Evolutionary conservation across 2,797 vertebrate genomes (phyloP), one percentile per base, ranked within the genome.

Genomic region (Micropoecilia bifurca): DNA sequence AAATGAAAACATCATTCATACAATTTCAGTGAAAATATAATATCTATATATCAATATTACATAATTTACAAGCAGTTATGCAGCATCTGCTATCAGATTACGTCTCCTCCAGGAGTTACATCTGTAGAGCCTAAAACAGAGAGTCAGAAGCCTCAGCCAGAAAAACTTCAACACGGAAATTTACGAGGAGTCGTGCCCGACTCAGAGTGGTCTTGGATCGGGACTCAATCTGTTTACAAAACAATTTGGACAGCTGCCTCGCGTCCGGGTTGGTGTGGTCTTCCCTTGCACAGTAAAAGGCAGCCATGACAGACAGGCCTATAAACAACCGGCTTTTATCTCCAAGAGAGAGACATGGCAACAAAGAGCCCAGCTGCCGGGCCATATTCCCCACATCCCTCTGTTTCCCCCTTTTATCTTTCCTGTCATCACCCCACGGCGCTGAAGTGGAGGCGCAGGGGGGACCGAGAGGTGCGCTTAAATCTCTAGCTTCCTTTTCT

Each of bases 321-420:
- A 92, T 93, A 92, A 94, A 94, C 93, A 93, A 91, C 75, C 90
- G 89, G 90, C 93, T 94, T 95, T 95, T 93, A 95, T 95, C 94
- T 95, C 88, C 78, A 77, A 78, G 88, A 89, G 88, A 89, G 87
- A 91, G 90, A 91, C 85, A 71, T 59, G 74, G 91, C 89, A 94
- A 95, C 94, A 95, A 95, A 95, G 94, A 90, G 90, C 87, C 86
- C 94, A 94, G 94, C 92, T 94, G 94, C 89, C 81, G 63, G 72
- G 83, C 86, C 81, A 77, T 81, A 78, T 57, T 79, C 77, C 83
- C 84, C 80, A 80, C 78, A 83, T 85, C 85, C 81, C 83, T 92
- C 87, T 84, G 82, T 90, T 92, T 85, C 75, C 86, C 86, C 59
- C 89, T 93, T 94, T 94, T 93, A 94, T 94, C 93, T 94, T 92